Percentiles rank a stretch among this genome's conserved stretches.
phyloP scores from a whole-genome alignment of 1,140 invertebrate genomes.

The Aphis gossypii region DNA sequence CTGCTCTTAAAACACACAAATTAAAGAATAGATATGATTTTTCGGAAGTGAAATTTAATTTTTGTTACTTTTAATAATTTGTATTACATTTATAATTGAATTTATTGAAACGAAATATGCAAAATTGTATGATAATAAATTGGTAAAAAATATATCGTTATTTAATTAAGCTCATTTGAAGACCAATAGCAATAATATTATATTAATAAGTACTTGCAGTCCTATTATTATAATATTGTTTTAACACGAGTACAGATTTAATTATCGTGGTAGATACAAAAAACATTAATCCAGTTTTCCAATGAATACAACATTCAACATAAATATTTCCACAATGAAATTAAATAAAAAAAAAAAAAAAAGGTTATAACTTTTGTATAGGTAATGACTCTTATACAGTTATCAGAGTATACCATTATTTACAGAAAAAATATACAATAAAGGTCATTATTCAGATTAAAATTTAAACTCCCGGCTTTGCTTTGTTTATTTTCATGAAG shows the following conservation, averaged over 20 bases:
- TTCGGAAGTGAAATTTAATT: background rate
- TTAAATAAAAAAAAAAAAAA: background rate
- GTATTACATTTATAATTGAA: too few relatives aligned
- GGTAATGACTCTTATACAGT: background rate
- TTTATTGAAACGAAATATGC: background rate
- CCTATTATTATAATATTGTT: background rate
- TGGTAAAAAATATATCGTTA: background rate
- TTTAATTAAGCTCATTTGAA: background rate
- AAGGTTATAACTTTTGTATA: background rate
- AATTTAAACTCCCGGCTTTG: background rate
- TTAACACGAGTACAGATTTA: background rate
- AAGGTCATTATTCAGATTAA: slow-evolving; percentile 19
- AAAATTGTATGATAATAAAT: background rate
- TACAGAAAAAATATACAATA: background rate
- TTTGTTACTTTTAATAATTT: background rate
- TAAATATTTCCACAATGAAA: background rate
- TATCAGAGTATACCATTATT: background rate
- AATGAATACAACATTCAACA: background rate
- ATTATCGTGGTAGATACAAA: background rate
- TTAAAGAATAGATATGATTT: background rate
- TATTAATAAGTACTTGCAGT: background rate
- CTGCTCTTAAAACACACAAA: background rate
- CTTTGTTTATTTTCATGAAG: background rate
- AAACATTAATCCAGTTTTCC: too few relatives aligned
- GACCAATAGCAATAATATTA: background rate